phyloP scores from a whole-genome alignment of 2,797 vertebrate genomes.

The Antrozous pallidus region DNA sequence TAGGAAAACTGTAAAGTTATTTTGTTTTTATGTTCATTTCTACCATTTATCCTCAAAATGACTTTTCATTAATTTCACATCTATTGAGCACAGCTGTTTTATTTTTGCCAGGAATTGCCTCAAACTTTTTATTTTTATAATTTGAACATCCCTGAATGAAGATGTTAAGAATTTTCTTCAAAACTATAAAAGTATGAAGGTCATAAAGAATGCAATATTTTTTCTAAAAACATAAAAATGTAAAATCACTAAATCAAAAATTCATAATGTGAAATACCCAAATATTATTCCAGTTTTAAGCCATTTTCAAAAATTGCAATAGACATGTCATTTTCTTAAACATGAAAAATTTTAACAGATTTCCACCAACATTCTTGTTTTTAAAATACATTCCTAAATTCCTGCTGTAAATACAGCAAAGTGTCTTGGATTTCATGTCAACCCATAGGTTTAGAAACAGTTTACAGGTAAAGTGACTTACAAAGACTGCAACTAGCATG shows the following conservation, averaged over 20 bases:
- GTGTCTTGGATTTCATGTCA: background rate
- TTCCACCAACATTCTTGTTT: conserved; percentile 15
- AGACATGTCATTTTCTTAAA: conserved; percentile 24
- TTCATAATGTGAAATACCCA: background rate
- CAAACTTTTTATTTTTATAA: background rate
- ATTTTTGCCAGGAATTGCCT: background rate
- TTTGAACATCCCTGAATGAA: conserved; percentile 30
- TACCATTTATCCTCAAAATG: background rate
- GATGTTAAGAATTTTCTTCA: background rate
- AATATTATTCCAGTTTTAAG: conserved; percentile 11
- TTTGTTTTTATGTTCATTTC: conserved; percentile 31
- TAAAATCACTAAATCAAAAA: conserved; percentile 24
- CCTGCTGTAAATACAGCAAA: background rate
- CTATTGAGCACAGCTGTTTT: background rate
- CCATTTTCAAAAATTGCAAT: background rate
- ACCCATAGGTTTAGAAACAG: background rate
- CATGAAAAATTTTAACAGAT: background rate
- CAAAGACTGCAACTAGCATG: background rate
- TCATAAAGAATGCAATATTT: background rate
- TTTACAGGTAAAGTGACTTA: background rate
- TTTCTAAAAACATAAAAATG: conserved; percentile 18
- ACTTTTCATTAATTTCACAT: conserved; percentile 26
- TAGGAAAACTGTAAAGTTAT: background rate
- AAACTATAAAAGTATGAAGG: background rate
- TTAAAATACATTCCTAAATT: background rate